Conservation (phyloP, 2,888 invertebrate genomes). For the Pardosa pseudoannulata region DNA sequence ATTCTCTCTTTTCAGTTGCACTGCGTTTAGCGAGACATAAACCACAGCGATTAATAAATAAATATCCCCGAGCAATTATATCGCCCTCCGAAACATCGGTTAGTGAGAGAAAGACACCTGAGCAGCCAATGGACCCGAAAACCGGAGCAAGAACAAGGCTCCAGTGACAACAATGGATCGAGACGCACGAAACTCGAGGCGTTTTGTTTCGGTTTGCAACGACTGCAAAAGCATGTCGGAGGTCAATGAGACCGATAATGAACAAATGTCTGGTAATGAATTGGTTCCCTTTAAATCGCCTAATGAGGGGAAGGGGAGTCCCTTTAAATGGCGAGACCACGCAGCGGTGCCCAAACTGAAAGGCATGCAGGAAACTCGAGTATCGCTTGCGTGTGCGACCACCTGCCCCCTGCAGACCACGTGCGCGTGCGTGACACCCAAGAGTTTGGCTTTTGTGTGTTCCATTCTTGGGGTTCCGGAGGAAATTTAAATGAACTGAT, state of each 20-base stretch:
- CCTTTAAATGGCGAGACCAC: conserved; percentile 26
- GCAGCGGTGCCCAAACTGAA: conserved; percentile 23
- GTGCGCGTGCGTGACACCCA: conserved; percentile 39
- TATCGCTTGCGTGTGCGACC: conserved; percentile 43
- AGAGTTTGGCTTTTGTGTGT: no score
- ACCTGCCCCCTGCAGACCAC: conserved; percentile 36
- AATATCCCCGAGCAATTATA: neutral
- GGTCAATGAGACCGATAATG: neutral
- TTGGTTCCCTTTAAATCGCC: conserved; percentile 30
- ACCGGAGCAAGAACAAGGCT: neutral
- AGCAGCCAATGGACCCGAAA: conserved; percentile 1
- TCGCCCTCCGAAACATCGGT: neutral
- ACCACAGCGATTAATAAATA: conserved; percentile 3
- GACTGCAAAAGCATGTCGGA: neutral
- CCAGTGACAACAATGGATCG: no score
- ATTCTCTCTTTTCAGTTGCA: neutral
- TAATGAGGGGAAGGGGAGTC: conserved; percentile 48
- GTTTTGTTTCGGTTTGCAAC: no score
- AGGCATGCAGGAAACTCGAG: conserved; percentile 28
- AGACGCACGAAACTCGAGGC: no score
- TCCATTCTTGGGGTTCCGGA: no score
- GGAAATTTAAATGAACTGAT: no score
- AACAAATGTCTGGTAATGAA: conserved; percentile 44
- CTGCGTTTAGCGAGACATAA: neutral
- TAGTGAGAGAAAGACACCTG: neutral